Conservation (phyloP, 2,888 invertebrate species). For the Patella caerulea region DNA sequence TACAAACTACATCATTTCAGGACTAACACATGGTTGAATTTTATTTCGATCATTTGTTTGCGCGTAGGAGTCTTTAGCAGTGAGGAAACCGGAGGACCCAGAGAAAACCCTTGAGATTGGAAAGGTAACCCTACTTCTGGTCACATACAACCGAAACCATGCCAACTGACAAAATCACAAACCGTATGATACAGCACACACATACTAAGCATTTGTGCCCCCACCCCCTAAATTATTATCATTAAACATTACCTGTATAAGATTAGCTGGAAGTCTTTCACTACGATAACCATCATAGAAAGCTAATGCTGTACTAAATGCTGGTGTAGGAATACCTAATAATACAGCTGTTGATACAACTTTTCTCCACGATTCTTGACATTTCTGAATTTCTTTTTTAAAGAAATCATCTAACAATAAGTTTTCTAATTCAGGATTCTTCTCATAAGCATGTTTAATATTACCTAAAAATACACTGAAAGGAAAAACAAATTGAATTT, state of each 20-base stretch:
- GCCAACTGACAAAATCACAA: no score
- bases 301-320: constrained; percentile 91
- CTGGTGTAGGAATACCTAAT: constrained; percentile 93
- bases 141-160: no score
- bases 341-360: constrained; percentile 80
- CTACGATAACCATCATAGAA: constrained; percentile 98
- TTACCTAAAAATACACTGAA: constrained; percentile 86
- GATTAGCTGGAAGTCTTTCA: constrained; percentile 90
- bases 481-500: background rate
- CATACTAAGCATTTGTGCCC: no score
- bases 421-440: constrained; percentile 87
- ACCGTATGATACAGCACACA: no score
- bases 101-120: no score
- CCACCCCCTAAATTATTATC: no score
- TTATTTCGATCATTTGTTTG: no score
- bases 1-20: no score
- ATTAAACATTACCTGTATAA: constrained; percentile 83
- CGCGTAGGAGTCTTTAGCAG: no score
- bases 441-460: constrained; percentile 93
- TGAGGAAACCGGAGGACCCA: no score
- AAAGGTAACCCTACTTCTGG: no score
- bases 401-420: constrained; percentile 95
- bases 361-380: constrained; percentile 88
- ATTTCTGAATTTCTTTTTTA: constrained; percentile 81
- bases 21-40: no score